A percentile compares a stretch with the other conserved stretches of the same genome.
phyloP scores from a whole-genome alignment of 2,888 invertebrate species.

The Coremacera marginata region DNA sequence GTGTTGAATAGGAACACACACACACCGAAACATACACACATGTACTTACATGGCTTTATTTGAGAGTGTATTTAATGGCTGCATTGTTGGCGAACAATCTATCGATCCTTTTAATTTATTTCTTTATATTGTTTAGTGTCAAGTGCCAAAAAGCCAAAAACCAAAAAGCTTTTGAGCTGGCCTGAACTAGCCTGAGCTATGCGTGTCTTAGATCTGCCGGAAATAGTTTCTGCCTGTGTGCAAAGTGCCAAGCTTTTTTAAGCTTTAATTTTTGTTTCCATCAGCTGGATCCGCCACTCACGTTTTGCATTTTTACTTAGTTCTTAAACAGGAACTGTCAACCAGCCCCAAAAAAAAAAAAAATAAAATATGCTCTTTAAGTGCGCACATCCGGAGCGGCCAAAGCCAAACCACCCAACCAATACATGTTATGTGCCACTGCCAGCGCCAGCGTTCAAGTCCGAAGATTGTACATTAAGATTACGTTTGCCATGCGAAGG shows the following conservation, averaged over 20 bases:
- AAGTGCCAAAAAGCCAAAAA: conserved; percentile 13
- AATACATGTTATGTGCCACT: too few relatives aligned
- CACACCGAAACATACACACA: conserved; percentile 45
- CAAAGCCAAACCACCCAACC: neutral
- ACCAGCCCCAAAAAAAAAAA: too few relatives aligned
- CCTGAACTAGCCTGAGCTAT: too few relatives aligned
- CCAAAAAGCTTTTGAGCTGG: neutral
- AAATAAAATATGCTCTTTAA: neutral
- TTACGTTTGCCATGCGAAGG: conserved; percentile 1
- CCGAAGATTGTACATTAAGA: conserved; percentile 11
- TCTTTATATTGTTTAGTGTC: neutral
- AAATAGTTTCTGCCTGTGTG: too few relatives aligned
- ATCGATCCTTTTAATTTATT: neutral
- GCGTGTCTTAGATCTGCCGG: too few relatives aligned
- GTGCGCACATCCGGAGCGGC: neutral
- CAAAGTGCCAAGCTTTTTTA: too few relatives aligned
- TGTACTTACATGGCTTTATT: conserved; percentile 29
- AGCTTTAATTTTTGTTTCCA: too few relatives aligned
- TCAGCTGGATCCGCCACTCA: too few relatives aligned
- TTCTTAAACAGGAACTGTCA: too few relatives aligned
- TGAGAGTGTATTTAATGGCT: neutral
- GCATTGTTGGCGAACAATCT: neutral
- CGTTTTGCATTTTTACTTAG: too few relatives aligned
- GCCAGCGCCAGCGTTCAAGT: too few relatives aligned
- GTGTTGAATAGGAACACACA: conserved; percentile 4